These are phyloP conservation scores for Ennomos fuscantarius DNA, from an alignment of 2,888 invertebrate genomes.

Conservation along the genomic window DNA sequence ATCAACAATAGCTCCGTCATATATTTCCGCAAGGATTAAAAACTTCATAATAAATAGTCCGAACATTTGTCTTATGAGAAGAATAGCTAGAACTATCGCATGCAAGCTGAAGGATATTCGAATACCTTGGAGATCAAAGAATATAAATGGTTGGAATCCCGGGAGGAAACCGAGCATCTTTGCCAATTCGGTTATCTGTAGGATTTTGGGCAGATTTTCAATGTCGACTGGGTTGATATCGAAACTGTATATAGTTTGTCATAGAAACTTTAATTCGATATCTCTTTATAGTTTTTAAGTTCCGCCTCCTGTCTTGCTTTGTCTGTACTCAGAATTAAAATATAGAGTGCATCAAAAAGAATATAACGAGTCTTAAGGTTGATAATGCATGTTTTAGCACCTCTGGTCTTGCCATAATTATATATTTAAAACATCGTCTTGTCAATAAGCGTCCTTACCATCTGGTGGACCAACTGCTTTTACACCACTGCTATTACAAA, in stretches of 20 bases:
- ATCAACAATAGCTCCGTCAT: conserved; percentile 32
- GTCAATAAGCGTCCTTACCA: no score
- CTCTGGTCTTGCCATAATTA: no score
- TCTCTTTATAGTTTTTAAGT: no score
- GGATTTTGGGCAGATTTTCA: conserved; percentile 42
- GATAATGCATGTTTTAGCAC: no score
- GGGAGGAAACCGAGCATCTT: conserved; percentile 28
- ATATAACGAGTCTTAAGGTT: no score
- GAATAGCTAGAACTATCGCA: conserved; percentile 33
- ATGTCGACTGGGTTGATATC: conserved; percentile 26
- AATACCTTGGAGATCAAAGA: conserved; percentile 36
- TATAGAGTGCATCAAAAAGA: no score
- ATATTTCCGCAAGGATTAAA: conserved; percentile 32
- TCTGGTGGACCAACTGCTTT: no score
- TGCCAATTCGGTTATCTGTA: conserved; percentile 32
- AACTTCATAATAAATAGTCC: conserved; percentile 39
- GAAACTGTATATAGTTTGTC: background rate
- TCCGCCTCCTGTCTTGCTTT: no score
- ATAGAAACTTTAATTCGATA: no score
- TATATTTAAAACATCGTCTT: no score
- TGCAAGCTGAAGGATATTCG: conserved; percentile 26
- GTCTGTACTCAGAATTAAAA: no score
- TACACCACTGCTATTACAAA: no score
- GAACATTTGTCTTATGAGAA: conserved; percentile 30
- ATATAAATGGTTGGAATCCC: conserved; percentile 38